Conservation (phyloP, 2,888 invertebrate species). For the Brachyopa scutellaris region DNA sequence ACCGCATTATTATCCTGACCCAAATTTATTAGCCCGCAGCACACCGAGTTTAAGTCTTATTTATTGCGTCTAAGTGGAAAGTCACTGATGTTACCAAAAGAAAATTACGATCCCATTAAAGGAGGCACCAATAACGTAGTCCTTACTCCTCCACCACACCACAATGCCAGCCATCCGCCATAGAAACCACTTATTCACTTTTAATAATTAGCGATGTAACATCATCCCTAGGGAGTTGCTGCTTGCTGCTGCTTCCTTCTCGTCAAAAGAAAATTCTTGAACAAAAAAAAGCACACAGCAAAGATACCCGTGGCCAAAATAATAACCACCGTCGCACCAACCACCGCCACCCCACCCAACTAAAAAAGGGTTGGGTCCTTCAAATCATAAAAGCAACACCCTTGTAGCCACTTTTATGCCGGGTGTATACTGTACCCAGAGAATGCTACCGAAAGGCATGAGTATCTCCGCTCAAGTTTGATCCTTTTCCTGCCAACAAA, state of each 20-base stretch:
- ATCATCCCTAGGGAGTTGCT: slow-evolving; percentile 31
- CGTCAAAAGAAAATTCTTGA: neutral
- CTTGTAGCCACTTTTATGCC: slow-evolving; percentile 30
- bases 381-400: slow-evolving; percentile 39
- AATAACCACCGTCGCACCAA: slow-evolving; percentile 38
- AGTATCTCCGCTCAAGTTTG: slow-evolving; percentile 9
- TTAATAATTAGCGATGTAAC: slow-evolving; percentile 61
- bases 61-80: slow-evolving; percentile 55
- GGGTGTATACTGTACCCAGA: neutral
- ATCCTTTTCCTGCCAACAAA: slow-evolving; percentile 41
- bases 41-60: slow-evolving; percentile 37
- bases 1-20: slow-evolving; percentile 44
- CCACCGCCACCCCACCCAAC: neutral
- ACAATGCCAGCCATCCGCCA: neutral
- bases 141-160: neutral
- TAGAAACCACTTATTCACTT: slow-evolving; percentile 61
- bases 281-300: neutral
- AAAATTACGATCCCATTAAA: slow-evolving; percentile 59
- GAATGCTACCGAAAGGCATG: neutral
- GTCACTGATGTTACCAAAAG: slow-evolving; percentile 56
- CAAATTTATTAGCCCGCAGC: slow-evolving; percentile 52
- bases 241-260: neutral
- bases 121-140: slow-evolving; percentile 12
- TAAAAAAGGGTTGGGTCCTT: slow-evolving; percentile 22
- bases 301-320: slow-evolving; percentile 41